Evolutionary conservation across 2,797 vertebrate species (phyloP).

Genomic region (Clarias pachynema): DNA sequence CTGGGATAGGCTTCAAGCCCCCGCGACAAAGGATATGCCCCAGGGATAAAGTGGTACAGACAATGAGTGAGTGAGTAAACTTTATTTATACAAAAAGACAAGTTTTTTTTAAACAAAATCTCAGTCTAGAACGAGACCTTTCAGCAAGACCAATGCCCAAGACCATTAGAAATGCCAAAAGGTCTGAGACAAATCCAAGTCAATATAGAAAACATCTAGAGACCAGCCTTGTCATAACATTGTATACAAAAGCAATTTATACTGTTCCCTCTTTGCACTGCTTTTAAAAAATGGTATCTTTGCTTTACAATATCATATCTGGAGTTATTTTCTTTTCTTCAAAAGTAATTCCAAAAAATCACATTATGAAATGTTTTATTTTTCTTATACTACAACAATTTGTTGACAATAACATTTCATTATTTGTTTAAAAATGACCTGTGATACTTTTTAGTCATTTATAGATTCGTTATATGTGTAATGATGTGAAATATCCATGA

Average conservation of each 20-base stretch:
- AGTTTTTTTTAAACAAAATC: neutral
- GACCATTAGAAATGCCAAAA: conserved; percentile 2
- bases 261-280: neutral
- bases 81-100: neutral
- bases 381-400: neutral
- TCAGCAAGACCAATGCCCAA: neutral
- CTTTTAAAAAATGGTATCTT: neutral
- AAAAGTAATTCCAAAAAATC: neutral
- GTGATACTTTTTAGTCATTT: neutral
- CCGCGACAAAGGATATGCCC: no score
- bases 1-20: no score
- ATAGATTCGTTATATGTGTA: neutral
- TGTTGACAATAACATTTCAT: neutral
- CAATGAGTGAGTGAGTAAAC: neutral
- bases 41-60: no score
- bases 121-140: neutral
- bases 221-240: neutral
- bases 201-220: neutral
- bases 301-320: neutral
- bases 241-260: neutral
- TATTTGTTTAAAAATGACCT: neutral
- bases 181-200: neutral
- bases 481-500: neutral
- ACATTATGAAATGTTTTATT: neutral
- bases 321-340: neutral